Base-by-base conservation (phyloP, 2,888 invertebrate species). In the Drosophila putrida region DNA sequence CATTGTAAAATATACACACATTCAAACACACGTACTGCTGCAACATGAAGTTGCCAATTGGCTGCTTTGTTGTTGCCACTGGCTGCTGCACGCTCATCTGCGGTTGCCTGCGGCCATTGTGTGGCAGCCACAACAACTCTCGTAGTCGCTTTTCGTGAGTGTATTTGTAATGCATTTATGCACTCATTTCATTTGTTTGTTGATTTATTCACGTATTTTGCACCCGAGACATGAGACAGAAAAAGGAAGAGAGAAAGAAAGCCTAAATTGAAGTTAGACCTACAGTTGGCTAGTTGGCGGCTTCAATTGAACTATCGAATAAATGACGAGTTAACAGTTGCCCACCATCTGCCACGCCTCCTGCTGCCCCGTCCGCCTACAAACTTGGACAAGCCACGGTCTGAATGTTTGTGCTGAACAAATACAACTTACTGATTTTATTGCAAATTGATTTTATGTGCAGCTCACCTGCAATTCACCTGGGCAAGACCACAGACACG, bases 401-500 rank as follows among this genome's bases (percentile, higher is more conserved):
- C 58, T 28, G 49, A 66, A 74, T 80, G 87, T 84, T 88, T 86
- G 72, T 65, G 64, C 73, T 73, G 72, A 50, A 62, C 84, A 84
- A 84, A 84, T 84, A 88, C 87, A 88, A 88, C 84, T 84, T 84
- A 78, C 81, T 84, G 84, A 84, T 84, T 84, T 84, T 83, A 84
- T 84, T 88, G 84, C 89, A 88, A 88, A 88, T 84, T 86, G 84
- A 88, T 84, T 84, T 88, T 87, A 88, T 88, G 88, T 83, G 71
- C 84, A 75, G 62, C 68, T 80, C 70, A 61, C 71, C 65, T 50
- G 67, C 83, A 75, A 60, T 66, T 79, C 69, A 60, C 76, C 63
- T 47, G 68, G 46, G 55, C 60, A 63, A 61, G 70, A 70, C 62
- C 70, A 59, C 78, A 68, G 66, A 54, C 58, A 68, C 57, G 55